Evolutionary conservation across 2,113 vertebrate genomes (phyloP).

Genomic region (Oncorhynchus mykiss): DNA sequence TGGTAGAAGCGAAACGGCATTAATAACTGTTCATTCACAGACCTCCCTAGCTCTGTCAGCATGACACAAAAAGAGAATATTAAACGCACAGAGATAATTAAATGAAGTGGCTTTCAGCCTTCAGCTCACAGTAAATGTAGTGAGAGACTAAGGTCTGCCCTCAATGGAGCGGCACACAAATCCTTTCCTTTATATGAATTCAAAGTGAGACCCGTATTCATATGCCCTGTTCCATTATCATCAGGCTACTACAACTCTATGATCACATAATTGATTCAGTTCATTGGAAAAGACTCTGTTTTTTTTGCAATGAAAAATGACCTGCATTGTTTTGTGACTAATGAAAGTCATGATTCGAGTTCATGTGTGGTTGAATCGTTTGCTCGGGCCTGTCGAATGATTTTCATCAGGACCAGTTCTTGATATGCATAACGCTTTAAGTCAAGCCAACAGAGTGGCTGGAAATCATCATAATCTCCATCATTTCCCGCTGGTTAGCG

Average conservation of each 20-base stretch:
- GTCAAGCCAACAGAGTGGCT: background rate
- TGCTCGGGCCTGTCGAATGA: background rate
- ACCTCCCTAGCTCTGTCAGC: background rate
- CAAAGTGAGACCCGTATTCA: background rate
- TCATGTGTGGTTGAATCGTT: background rate
- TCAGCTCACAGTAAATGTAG: constrained; percentile 1
- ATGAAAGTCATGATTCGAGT: background rate
- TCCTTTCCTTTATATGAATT: background rate
- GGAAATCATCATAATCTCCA: constrained; percentile 5
- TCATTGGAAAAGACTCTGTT: background rate
- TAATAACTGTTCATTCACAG: constrained; percentile 18
- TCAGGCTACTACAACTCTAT: background rate
- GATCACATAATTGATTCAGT: background rate
- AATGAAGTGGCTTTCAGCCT: constrained; percentile 25
- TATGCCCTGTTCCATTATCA: background rate
- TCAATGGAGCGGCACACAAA: constrained; percentile 15
- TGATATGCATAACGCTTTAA: background rate
- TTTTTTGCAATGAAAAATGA: background rate
- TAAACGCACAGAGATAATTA: constrained; percentile 9
- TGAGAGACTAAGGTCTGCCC: background rate
- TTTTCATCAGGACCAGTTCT: background rate
- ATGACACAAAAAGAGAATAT: constrained; percentile 14
- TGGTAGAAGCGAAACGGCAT: constrained; percentile 1
- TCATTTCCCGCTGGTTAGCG: constrained; percentile 61
- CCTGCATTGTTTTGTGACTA: background rate